These are phyloP conservation scores for Dasysyrphus tricinctus DNA, from an alignment of 2,888 invertebrate species.

Conservation along the genomic window DNA sequence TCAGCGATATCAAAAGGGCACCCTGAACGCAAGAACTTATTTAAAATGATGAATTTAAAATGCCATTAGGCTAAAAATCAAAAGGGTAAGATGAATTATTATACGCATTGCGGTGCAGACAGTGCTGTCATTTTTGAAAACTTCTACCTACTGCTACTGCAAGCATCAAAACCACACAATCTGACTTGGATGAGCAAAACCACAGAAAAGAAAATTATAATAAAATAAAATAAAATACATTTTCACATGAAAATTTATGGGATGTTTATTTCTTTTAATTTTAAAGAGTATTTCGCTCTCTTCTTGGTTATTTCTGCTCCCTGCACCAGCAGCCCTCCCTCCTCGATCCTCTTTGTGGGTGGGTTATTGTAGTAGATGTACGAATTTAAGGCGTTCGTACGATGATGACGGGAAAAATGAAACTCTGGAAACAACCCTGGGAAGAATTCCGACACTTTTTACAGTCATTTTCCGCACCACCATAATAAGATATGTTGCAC, in stretches of 20 bases:
- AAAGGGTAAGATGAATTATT: slow-evolving; percentile 15
- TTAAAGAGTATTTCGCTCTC: slow-evolving; percentile 22
- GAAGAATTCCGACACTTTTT: slow-evolving; percentile 60
- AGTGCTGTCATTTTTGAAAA: slow-evolving; percentile 26
- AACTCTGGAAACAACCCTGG: slow-evolving; percentile 41
- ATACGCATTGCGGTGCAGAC: slow-evolving; percentile 47
- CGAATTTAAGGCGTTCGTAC: not conserved
- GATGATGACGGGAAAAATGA: not conserved
- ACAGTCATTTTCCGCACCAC: slow-evolving; percentile 43
- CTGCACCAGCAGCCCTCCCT: not conserved
- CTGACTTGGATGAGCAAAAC: slow-evolving; percentile 22
- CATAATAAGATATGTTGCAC: slow-evolving; percentile 6
- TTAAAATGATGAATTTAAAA: slow-evolving; percentile 41
- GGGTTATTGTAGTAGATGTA: slow-evolving; percentile 9
- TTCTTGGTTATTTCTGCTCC: not conserved
- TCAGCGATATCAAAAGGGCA: slow-evolving; percentile 48
- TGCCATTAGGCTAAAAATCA: slow-evolving; percentile 29
- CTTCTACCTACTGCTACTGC: slow-evolving; percentile 1
- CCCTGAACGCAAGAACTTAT: slow-evolving; percentile 44
- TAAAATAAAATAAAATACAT: slow-evolving; percentile 24
- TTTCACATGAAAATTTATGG: slow-evolving; percentile 64
- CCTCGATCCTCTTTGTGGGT: slow-evolving; percentile 23
- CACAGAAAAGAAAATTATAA: slow-evolving; percentile 8
- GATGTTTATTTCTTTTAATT: slow-evolving; percentile 71
- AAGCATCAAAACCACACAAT: slow-evolving; percentile 9